These are phyloP conservation scores for Plemyria rubiginata DNA, from an alignment of 2,888 invertebrate species.

Conservation along the genomic window DNA sequence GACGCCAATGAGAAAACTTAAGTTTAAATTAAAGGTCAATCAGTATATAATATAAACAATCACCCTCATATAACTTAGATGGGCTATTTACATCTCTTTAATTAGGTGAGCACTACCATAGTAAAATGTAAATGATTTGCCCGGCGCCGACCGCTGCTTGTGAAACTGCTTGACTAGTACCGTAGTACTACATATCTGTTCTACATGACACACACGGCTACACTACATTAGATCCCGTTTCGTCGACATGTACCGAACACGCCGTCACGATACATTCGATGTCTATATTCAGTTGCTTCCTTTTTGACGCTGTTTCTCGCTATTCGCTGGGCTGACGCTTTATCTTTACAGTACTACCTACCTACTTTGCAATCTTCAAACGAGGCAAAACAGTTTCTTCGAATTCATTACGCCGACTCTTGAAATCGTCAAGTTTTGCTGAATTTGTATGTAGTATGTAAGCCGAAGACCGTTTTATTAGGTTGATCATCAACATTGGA, in stretches of 20 bases:
- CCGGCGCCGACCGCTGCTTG: conserved; percentile 45
- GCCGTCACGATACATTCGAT: conserved; percentile 41
- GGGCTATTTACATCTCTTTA: no score
- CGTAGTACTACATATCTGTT: conserved; percentile 37
- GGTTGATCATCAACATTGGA: conserved; percentile 7
- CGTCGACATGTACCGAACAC: conserved; percentile 45
- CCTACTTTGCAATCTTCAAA: conserved; percentile 21
- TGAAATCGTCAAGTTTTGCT: not conserved
- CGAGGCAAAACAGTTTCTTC: conserved; percentile 39
- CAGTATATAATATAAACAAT: no score
- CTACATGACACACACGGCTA: conserved; percentile 50
- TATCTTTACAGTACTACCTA: conserved; percentile 32
- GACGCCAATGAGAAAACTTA: not conserved
- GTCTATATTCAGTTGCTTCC: conserved; percentile 37
- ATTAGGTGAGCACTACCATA: not conserved
- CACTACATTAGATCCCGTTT: conserved; percentile 41
- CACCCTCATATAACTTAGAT: no score
- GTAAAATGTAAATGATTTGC: conserved; percentile 37
- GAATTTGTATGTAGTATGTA: not conserved
- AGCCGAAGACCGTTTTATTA: not conserved
- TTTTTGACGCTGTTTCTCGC: conserved; percentile 36
- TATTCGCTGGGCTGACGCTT: conserved; percentile 40
- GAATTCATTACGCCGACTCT: not conserved
- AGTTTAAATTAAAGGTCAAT: no score
- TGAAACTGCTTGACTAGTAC: conserved; percentile 46